Evolutionary conservation across 2,797 vertebrate genomes (phyloP).

Genomic region (Huso huso): DNA sequence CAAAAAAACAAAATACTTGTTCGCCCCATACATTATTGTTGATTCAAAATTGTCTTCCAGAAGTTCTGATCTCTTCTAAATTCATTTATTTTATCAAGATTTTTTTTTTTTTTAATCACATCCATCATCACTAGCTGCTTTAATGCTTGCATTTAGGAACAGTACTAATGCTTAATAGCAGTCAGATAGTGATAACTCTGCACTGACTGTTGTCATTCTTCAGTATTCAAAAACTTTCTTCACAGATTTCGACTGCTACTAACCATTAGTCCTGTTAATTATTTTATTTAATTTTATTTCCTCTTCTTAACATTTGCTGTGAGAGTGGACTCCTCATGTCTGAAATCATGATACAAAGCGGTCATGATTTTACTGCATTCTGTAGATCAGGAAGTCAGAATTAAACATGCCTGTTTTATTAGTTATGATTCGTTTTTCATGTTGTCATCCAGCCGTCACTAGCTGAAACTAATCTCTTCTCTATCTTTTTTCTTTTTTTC

Average conservation of each 20-base stretch:
- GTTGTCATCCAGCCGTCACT: conserved; percentile 99
- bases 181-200: conserved; percentile 63
- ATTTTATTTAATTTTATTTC: conserved; percentile 68
- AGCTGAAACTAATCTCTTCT: conserved; percentile 99
- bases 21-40: conserved; percentile 76
- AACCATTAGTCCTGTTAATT: conserved; percentile 77
- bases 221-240: conserved; percentile 42
- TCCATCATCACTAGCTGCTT: conserved; percentile 76
- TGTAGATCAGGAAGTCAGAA: conserved; percentile 75
- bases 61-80: conserved; percentile 67
- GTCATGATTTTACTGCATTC: conserved; percentile 79
- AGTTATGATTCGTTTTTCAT: conserved; percentile 97
- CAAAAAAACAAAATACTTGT: conserved; percentile 71
- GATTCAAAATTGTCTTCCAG: conserved; percentile 52
- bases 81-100: conserved; percentile 87
- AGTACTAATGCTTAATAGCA: conserved; percentile 91
- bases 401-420: conserved; percentile 77
- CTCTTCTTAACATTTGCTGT: conserved; percentile 67
- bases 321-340: conserved; percentile 66
- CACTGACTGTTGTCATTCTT: conserved; percentile 70
- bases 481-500: conserved; percentile 88
- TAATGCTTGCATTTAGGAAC: conserved; percentile 76
- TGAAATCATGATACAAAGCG: conserved; percentile 73
- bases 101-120: conserved; percentile 74
- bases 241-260: conserved; percentile 78